Evolutionary conservation across 2,797 vertebrate species (phyloP).

Genomic region (Sebastes reedi): DNA sequence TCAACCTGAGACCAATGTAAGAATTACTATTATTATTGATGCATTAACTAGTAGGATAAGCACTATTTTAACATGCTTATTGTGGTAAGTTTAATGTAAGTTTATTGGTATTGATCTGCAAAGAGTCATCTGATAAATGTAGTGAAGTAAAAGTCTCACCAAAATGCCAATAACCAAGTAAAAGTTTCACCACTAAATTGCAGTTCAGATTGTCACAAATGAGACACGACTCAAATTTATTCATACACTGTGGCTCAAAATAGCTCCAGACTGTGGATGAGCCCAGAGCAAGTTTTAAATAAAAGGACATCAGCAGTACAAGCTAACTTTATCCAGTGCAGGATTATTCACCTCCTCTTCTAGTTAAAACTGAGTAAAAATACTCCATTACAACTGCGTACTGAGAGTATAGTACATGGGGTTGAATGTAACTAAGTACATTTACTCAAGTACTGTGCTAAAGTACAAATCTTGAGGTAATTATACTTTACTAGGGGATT

Average conservation of each 20-base stretch:
- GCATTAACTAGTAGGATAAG: background rate
- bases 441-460: background rate
- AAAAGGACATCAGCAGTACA: conserved; percentile 14
- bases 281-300: conserved; percentile 29
- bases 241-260: conserved; percentile 19
- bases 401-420: background rate
- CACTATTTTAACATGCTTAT: background rate
- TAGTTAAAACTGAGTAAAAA: background rate
- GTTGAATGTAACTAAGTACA: background rate
- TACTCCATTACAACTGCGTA: background rate
- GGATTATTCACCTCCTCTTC: background rate
- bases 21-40: background rate
- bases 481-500: background rate
- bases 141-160: background rate
- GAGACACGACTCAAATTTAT: conserved; percentile 25
- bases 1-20: background rate
- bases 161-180: background rate
- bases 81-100: too few species aligned
- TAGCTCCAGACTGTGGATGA: conserved; percentile 16
- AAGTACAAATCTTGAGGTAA: background rate
- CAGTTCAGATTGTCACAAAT: conserved; percentile 2
- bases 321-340: background rate
- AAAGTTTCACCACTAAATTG: background rate
- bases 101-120: too few species aligned
- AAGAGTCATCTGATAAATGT: too few species aligned